Evolutionary conservation across 1,140 invertebrate genomes (phyloP).

Genomic region (Sesamia nonagrioides): DNA sequence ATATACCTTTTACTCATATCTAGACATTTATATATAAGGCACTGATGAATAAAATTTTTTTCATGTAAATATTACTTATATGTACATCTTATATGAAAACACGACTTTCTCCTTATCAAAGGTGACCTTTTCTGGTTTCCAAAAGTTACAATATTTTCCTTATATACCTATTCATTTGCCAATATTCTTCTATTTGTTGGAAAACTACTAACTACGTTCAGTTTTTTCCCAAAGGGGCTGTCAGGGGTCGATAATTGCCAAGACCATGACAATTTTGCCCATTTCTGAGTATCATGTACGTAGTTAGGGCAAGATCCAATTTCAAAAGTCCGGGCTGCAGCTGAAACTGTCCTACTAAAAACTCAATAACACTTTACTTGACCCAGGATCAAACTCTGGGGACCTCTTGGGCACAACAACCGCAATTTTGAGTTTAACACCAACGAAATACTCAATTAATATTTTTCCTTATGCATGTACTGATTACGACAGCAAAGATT

Average conservation of each 20-base stretch:
- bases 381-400: constrained; percentile 8
- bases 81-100: too few relatives aligned
- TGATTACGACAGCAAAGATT: background rate
- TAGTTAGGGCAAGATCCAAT: background rate
- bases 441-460: background rate
- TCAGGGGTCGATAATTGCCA: background rate
- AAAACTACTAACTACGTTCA: background rate
- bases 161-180: background rate
- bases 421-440: background rate
- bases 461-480: background rate
- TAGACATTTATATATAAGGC: too few relatives aligned
- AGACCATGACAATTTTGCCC: background rate
- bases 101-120: too few relatives aligned
- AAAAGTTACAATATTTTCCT: background rate
- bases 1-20: too few relatives aligned
- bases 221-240: background rate
- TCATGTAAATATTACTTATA: too few relatives aligned
- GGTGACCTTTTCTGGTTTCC: background rate
- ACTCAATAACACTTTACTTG: constrained; percentile 26
- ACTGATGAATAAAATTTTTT: too few relatives aligned
- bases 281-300: background rate
- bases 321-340: background rate
- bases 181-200: background rate
- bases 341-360: constrained; percentile 14
- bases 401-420: background rate